Conservation (phyloP, 1,140 invertebrate species). For the Aphidius gifuensis region DNA sequence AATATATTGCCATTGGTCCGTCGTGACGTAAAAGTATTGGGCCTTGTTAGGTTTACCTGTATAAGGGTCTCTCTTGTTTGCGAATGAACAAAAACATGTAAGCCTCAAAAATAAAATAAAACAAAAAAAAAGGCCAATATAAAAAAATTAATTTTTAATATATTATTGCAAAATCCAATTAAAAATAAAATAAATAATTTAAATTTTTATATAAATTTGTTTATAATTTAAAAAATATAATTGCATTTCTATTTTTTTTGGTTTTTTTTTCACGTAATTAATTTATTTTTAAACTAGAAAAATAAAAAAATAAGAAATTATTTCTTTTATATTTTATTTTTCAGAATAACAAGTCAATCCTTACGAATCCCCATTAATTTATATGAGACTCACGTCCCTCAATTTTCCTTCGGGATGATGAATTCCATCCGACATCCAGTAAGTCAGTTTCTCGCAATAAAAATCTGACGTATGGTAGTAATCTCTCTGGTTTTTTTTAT, state of each 20-base stretch:
- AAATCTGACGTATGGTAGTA: constrained; percentile 36
- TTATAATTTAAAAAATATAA: no score
- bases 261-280: no score
- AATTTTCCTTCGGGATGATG: constrained; percentile 21
- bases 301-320: neutral
- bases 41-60: constrained; percentile 52
- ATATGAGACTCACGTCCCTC: constrained; percentile 38
- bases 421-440: neutral
- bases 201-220: no score
- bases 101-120: no score
- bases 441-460: constrained; percentile 36
- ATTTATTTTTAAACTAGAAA: no score
- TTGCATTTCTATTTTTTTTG: no score
- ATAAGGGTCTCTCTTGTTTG: constrained; percentile 42
- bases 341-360: neutral
- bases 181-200: no score
- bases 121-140: no score
- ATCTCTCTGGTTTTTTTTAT: constrained; percentile 29
- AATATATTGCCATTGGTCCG: constrained; percentile 51
- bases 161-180: no score
- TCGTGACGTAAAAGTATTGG: constrained; percentile 51
- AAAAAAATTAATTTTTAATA: no score
- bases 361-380: constrained; percentile 25
- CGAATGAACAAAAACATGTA: no score
- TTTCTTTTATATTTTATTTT: constrained; percentile 10